Conservation (phyloP, 1,140 invertebrate genomes). For the Phortica variegata region DNA sequence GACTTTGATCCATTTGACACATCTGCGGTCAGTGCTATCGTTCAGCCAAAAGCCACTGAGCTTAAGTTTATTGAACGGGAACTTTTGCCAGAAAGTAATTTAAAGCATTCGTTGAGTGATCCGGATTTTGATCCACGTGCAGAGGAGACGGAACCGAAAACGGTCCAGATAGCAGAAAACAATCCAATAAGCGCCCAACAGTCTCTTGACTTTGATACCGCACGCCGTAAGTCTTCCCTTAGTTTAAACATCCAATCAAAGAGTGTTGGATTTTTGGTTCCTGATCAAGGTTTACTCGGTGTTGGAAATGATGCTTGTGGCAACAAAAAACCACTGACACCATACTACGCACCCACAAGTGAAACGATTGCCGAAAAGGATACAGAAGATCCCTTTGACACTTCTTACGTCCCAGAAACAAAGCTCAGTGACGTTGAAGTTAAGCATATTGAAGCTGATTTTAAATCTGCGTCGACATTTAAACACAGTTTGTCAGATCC, state of each 20-base stretch:
- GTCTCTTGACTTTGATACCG: constrained; percentile 31
- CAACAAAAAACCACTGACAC: constrained; percentile 72
- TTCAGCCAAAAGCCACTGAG: constrained; percentile 74
- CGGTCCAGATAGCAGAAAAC: constrained; percentile 9
- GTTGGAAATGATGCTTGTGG: constrained; percentile 59
- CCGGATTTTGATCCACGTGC: constrained; percentile 77
- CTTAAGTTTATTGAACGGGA: constrained; percentile 78
- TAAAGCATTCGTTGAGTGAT: constrained; percentile 63
- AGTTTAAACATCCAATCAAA: constrained; percentile 60
- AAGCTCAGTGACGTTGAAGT: constrained; percentile 73
- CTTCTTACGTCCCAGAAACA: constrained; percentile 71
- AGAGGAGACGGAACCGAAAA: constrained; percentile 45
- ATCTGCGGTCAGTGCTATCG: constrained; percentile 69
- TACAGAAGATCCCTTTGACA: constrained; percentile 78
- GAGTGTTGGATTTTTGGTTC: constrained; percentile 71
- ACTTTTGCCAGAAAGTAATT: constrained; percentile 60
- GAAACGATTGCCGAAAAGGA: constrained; percentile 62
- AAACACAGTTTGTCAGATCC: constrained; percentile 60
- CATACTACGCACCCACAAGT: constrained; percentile 67
- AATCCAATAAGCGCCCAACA: background rate
- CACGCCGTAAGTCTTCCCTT: constrained; percentile 47
- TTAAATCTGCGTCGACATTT: constrained; percentile 56
- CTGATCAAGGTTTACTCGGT: constrained; percentile 57
- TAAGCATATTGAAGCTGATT: constrained; percentile 71
- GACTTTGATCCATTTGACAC: constrained; percentile 86